These are phyloP conservation scores for Notothenia rossii DNA, from an alignment of 2,113 vertebrate species.

Conservation along the genomic window DNA sequence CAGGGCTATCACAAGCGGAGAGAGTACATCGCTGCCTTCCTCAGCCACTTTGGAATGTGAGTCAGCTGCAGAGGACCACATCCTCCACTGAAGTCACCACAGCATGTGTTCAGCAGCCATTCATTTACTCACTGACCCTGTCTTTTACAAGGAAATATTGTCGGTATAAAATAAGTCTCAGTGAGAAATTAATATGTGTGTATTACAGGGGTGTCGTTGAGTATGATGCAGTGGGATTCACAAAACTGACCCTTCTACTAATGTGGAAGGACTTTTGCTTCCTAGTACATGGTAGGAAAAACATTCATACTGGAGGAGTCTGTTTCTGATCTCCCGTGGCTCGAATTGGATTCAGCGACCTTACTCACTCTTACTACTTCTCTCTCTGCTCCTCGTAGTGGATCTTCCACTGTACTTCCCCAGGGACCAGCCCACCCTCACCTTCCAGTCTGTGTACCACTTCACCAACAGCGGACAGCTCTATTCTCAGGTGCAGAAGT, in stretches of 20 bases:
- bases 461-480: conserved; percentile 98
- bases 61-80: conserved; percentile 63
- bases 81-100: conserved; percentile 5
- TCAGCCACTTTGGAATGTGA: conserved; percentile 99
- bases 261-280: conserved; percentile 99
- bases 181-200: conserved; percentile 14
- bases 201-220: conserved; percentile 94
- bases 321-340: not conserved
- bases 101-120: not conserved
- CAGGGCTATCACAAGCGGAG: conserved; percentile 99
- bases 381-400: conserved; percentile 80
- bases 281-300: conserved; percentile 92
- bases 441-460: conserved; percentile 98
- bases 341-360: not conserved
- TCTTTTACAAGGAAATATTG: not conserved
- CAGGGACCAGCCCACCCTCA: conserved; percentile 96
- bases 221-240: conserved; percentile 98
- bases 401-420: conserved; percentile 97
- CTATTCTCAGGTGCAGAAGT: conserved; percentile 97
- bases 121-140: not conserved
- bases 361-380: not conserved
- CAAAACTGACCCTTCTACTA: conserved; percentile 95
- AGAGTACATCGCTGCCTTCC: conserved; percentile 98
- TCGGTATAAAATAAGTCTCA: not conserved
- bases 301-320: not conserved